Base-by-base conservation (phyloP, 2,888 invertebrate species). In the Hecatera dysodea region DNA sequence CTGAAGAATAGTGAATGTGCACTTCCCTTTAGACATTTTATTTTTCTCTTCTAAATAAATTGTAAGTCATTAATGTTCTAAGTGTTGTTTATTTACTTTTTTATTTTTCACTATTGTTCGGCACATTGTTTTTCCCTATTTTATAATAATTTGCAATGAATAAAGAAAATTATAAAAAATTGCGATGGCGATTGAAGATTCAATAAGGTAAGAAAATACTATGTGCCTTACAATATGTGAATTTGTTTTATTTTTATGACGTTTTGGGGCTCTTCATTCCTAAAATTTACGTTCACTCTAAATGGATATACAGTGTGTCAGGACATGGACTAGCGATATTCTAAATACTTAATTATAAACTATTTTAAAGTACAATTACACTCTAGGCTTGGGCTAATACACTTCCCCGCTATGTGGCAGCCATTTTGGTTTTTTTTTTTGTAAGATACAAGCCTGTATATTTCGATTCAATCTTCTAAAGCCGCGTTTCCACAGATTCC, bases 51-150 rank as follows among this genome's bases (percentile, higher is more conserved):
- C 85, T 83, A 80, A 86, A 80, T 87, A 83, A 79, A 81, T 81
- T 82, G 80, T 85, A 78, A 81, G 85, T 78, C 75, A 83, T 65
- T 77, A 77, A 82, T 74, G 71, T 80, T 85, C 81, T 80, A 83
- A 85, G 82, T 88, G 81, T 85, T 87, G 75, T 86, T 81, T 83
- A 75, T 85, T 88, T 89, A 87, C 84, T 89, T 90, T n/a, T 88
- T 89, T 81, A 68, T 84, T 84, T 97, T 97, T 97, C 97, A 97
- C 97, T 97, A 97, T 97, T 97, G 97, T 97, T 97, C 97, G 97
- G 97, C 97, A 97, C 97, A 97, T 95, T 86, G 90, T 90, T 89
- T 80, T 89, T 84, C 86, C 87, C 88, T 60, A 64, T 64, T 66
- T 42, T 71, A 66, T 75, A 67, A 53, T 42, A 50, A 17, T 33